Base-by-base conservation (phyloP, 2,888 invertebrate species). In the Phyto melanocephala region DNA sequence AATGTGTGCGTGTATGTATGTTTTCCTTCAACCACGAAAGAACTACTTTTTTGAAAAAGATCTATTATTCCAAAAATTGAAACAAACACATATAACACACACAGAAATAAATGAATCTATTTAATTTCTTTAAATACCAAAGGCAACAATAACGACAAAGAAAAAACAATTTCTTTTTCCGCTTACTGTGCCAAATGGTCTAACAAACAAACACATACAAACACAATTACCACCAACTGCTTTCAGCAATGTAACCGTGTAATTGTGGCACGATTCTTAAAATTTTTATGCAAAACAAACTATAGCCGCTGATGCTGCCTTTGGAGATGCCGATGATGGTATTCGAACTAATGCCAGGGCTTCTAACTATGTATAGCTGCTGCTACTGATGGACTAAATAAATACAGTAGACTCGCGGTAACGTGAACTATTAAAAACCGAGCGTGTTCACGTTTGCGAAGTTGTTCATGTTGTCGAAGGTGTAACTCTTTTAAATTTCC, bases 161-260 rank as follows among this genome's bases (percentile, higher is more conserved):
- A 40, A n/a, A 28, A 54, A 54, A 6, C 42, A 82, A 84, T 85
- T 85, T 84, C 84, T 84, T 83, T 80, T 85, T 86, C 86, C 85
- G 84, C 84, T 82, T 81, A 78, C 84, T 85, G 85, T 80, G 84
- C 77, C 82, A 82, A 77, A 76, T 75, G 54, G 54, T 52, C 15
- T 47, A 56, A 75, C 63, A 33, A 65, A 65, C 45, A 58, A 63
- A 50, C 56, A 42, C 60, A 28, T 6, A 45, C 58, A 56, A 52
- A 54, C 77, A 80, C 67, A 74, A 35, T 76, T 76, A 67, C 85
- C 85, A 85, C 84, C 85, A 81, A 81, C 84, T 78, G 85, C 42
- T 83, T 33, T 67, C 68, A 71, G 78, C 81, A 72, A 60, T 71
- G 60, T 37, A 28, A 40, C 40, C 22, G 42, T 20, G 17, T 22